Evolutionary conservation across 2,888 invertebrate genomes (phyloP), one percentile per base, ranked within the genome.

Genomic region (Brassicogethes aeneus): DNA sequence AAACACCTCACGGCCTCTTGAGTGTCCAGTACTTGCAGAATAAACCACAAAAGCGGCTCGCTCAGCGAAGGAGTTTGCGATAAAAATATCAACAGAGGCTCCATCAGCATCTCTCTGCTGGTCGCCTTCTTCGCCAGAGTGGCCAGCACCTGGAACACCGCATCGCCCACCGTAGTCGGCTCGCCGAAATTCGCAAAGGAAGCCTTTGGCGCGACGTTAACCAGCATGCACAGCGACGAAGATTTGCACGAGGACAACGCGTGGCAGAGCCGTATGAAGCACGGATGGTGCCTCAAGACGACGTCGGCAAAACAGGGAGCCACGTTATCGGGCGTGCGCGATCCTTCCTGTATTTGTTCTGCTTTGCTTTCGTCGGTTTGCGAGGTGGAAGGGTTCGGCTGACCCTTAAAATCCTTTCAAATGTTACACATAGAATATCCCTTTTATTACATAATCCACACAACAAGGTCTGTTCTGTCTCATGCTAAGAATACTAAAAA

Each of bases 311-410:
- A 76, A 61, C 82, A 85, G 5, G 83, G 82, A 39, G 42, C 37
- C 59, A 57, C 41, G 50, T 47, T 48, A 54, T 40, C 46, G 12
- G 15, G 15, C 2, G 10, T 2, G 10, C 42, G 40, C 52, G 42
- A 36, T 10, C 50, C 41, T 37, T 62, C 61, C 17, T 74, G 71
- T 16, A 64, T 64, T 57, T 79, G 77, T 53, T 79, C 80, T 0
- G 84, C 86, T 71, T 89, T 89, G 62, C 82, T 85, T 66, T 91
- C 90, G 62, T 91, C 90, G 0, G 90, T 91, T 70, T 87, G 87
- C 15, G 75, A 73, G 14, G 65, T 71, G 39, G 66, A 68, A 16
- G 53, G 52, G 14, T 60, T 49, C 14, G 57, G 47, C 61, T 69
- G 60, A 57, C 73, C 56, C 69, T 65, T 71, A 49, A 53, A 66